Conservation (phyloP, 2,888 invertebrate species). For the Synanthedon myopaeformis region DNA sequence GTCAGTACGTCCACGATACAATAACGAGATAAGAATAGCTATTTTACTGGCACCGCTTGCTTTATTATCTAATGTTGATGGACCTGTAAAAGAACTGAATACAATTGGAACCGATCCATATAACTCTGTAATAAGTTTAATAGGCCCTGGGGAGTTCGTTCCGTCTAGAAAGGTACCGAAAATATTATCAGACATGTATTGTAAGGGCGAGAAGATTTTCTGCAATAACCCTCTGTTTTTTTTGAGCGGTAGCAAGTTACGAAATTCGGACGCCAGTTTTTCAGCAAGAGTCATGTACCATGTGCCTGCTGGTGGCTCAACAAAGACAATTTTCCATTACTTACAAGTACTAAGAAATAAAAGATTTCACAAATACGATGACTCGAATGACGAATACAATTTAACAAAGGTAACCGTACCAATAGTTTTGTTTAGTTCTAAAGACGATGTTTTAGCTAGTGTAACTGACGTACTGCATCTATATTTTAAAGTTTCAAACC, state of each 20-base stretch:
- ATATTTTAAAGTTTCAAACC: slow-evolving; percentile 14
- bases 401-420: slow-evolving; percentile 20
- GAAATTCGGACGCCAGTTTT: slow-evolving; percentile 16
- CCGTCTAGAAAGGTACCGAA: slow-evolving; percentile 25
- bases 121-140: slow-evolving; percentile 16
- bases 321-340: slow-evolving; percentile 41
- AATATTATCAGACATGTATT: slow-evolving; percentile 29
- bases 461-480: slow-evolving; percentile 17
- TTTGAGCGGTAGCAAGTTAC: slow-evolving; percentile 24
- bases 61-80: slow-evolving; percentile 31
- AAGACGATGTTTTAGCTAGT: slow-evolving; percentile 27
- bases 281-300: slow-evolving; percentile 31
- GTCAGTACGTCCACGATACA: slow-evolving; percentile 32
- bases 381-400: slow-evolving; percentile 17
- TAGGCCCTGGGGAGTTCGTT: slow-evolving; percentile 35
- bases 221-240: slow-evolving; percentile 45
- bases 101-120: slow-evolving; percentile 13
- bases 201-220: slow-evolving; percentile 24
- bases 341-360: slow-evolving; percentile 31
- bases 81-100: slow-evolving; percentile 29
- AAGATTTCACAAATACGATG: slow-evolving; percentile 35
- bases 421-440: slow-evolving; percentile 23
- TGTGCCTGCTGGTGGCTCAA: slow-evolving; percentile 43
- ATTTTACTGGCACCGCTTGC: slow-evolving; percentile 40
- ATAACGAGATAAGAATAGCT: slow-evolving; percentile 34